Conservation (phyloP, 2,113 vertebrate species). For the Myotis brandtii region DNA sequence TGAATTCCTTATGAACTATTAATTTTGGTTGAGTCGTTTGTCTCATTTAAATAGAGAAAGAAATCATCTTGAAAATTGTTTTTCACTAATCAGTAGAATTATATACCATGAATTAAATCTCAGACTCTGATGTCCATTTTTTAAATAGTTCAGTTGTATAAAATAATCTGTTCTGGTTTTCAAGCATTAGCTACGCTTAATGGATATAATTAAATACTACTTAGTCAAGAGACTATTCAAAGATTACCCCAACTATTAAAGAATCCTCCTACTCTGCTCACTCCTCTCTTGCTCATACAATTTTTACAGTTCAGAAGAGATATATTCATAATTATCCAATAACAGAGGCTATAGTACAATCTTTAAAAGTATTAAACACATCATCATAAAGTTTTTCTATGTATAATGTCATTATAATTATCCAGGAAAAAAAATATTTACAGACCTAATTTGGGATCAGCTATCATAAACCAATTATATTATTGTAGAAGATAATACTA, state of each 20-base stretch:
- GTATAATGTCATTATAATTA: background rate
- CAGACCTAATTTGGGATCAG: background rate
- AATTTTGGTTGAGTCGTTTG: background rate
- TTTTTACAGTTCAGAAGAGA: background rate
- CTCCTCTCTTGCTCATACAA: background rate
- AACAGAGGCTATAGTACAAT: background rate
- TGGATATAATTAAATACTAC: constrained; percentile 52
- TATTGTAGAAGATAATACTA: background rate
- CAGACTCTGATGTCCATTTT: background rate
- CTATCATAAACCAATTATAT: background rate
- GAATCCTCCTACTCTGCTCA: background rate
- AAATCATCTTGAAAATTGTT: constrained; percentile 34
- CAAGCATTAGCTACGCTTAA: background rate
- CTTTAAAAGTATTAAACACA: constrained; percentile 5
- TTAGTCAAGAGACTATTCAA: constrained; percentile 40
- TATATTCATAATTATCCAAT: background rate
- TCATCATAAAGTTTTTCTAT: background rate
- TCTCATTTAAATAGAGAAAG: constrained; percentile 9
- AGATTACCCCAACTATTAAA: background rate
- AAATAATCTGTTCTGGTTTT: constrained; percentile 5
- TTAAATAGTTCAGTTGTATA: constrained; percentile 36
- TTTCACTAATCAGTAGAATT: constrained; percentile 44
- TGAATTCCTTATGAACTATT: constrained; percentile 45
- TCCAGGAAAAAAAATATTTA: background rate
- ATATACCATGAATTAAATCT: constrained; percentile 13